A percentile compares a stretch with the other conserved stretches of the same genome.
phyloP scores from a whole-genome alignment of 2,888 invertebrate genomes.

The Plusia festucae region DNA sequence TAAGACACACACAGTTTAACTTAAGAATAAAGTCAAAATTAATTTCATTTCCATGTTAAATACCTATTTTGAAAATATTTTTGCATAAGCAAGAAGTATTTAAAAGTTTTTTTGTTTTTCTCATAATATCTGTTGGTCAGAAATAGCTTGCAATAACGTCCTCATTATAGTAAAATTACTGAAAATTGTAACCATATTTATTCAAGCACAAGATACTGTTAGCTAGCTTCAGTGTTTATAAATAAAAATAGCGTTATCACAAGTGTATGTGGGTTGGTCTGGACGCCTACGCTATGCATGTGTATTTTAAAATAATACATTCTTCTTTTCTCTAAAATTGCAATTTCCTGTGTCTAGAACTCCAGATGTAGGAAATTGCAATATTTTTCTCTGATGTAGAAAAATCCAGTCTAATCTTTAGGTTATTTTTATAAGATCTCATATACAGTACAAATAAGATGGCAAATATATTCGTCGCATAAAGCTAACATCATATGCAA shows the following conservation, averaged over 20 bases:
- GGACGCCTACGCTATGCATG: not conserved
- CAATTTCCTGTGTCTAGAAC: slow-evolving; percentile 5
- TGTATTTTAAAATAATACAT: not conserved
- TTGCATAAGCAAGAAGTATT: too few species aligned
- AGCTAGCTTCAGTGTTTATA: too few species aligned
- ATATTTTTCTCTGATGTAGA: not conserved
- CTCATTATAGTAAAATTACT: too few species aligned
- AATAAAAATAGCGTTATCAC: not conserved
- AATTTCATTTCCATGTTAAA: too few species aligned
- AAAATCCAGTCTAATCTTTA: slow-evolving; percentile 26
- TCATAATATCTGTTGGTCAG: too few species aligned
- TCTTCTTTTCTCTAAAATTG: not conserved
- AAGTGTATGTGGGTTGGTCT: not conserved
- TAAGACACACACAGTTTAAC: too few species aligned
- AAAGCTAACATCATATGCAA: slow-evolving; percentile 56
- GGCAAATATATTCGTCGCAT: slow-evolving; percentile 45
- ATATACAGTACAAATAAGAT: slow-evolving; percentile 29
- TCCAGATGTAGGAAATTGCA: slow-evolving; percentile 7
- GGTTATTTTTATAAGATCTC: slow-evolving; percentile 28
- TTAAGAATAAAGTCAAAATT: too few species aligned
- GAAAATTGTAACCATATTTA: too few species aligned
- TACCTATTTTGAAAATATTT: too few species aligned
- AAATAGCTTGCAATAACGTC: too few species aligned
- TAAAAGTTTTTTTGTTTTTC: too few species aligned
- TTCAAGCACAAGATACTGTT: too few species aligned